Percentiles rank a stretch among this genome's conserved stretches.
phyloP scores from a whole-genome alignment of 1,140 invertebrate species.

The Drosophila azteca region DNA sequence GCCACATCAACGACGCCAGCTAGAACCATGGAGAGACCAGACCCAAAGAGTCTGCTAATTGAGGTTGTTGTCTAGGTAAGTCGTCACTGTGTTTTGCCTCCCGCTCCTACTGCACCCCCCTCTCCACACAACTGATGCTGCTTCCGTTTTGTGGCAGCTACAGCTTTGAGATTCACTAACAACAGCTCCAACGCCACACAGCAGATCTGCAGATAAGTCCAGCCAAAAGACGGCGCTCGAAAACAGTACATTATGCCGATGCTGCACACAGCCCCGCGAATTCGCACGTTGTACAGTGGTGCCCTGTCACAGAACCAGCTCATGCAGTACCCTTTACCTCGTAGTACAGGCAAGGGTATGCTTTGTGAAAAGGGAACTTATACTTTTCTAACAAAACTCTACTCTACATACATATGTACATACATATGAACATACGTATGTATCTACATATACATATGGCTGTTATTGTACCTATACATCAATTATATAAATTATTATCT shows the following conservation, averaged over 20 bases:
- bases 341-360: too few relatives aligned
- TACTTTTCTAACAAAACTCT: too few relatives aligned
- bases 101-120: background rate
- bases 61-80: slow-evolving; percentile 77
- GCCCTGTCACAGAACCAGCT: background rate
- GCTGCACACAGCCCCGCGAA: slow-evolving; percentile 23
- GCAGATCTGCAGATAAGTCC: slow-evolving; percentile 31
- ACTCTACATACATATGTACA: too few relatives aligned
- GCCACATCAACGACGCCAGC: slow-evolving; percentile 48
- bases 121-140: slow-evolving; percentile 23
- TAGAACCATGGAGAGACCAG: slow-evolving; percentile 63
- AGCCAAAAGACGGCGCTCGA: slow-evolving; percentile 36
- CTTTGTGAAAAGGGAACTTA: too few relatives aligned
- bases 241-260: slow-evolving; percentile 80
- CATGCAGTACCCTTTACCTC: background rate
- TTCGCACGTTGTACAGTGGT: slow-evolving; percentile 46
- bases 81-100: slow-evolving; percentile 42
- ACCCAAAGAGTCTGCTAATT: slow-evolving; percentile 72
- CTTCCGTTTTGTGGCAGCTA: slow-evolving; percentile 61
- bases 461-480: too few relatives aligned
- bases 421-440: too few relatives aligned
- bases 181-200: slow-evolving; percentile 17
- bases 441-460: too few relatives aligned
- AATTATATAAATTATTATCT: too few relatives aligned
- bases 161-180: slow-evolving; percentile 68